Conservation (phyloP, 2,888 invertebrate genomes). For the Hanleya hanleyi region DNA sequence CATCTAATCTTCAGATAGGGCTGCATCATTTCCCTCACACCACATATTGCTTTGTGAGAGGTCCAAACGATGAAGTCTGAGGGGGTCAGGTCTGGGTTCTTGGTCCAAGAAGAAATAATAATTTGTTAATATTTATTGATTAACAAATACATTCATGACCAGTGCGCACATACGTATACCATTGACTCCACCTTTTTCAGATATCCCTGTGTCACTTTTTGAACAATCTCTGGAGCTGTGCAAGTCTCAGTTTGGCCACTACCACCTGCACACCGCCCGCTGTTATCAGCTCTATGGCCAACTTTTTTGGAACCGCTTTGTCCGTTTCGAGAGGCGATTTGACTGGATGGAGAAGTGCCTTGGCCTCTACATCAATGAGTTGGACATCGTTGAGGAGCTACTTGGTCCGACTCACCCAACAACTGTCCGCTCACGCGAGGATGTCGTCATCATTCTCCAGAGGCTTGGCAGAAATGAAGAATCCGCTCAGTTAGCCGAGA, state of each 20-base stretch:
- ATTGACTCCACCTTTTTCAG: slow-evolving; percentile 23
- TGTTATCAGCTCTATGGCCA: slow-evolving; percentile 49
- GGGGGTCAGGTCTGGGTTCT: no score
- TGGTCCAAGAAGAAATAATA: no score
- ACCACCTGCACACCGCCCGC: slow-evolving; percentile 45
- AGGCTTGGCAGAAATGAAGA: slow-evolving; percentile 36
- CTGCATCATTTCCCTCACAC: no score
- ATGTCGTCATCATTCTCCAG: slow-evolving; percentile 49
- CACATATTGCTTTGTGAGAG: no score
- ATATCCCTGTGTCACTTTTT: slow-evolving; percentile 40
- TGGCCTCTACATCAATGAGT: slow-evolving; percentile 38
- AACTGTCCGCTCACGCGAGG: slow-evolving; percentile 47
- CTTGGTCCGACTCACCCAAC: slow-evolving; percentile 44
- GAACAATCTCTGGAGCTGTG: slow-evolving; percentile 43
- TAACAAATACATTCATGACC: no score
- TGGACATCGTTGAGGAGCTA: slow-evolving; percentile 44
- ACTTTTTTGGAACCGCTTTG: slow-evolving; percentile 47
- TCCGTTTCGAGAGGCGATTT: background rate
- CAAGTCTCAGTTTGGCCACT: slow-evolving; percentile 40
- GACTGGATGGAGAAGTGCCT: slow-evolving; percentile 35
- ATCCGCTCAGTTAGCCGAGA: slow-evolving; percentile 17
- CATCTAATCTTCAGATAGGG: no score
- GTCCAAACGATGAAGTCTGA: no score
- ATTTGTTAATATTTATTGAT: no score
- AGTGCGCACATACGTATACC: background rate